Percentiles rank a stretch among this genome's conserved stretches.
These are phyloP conservation scores for Dolomedes plantarius DNA, from an alignment of 2,888 invertebrate genomes.

Conservation along the genomic window DNA sequence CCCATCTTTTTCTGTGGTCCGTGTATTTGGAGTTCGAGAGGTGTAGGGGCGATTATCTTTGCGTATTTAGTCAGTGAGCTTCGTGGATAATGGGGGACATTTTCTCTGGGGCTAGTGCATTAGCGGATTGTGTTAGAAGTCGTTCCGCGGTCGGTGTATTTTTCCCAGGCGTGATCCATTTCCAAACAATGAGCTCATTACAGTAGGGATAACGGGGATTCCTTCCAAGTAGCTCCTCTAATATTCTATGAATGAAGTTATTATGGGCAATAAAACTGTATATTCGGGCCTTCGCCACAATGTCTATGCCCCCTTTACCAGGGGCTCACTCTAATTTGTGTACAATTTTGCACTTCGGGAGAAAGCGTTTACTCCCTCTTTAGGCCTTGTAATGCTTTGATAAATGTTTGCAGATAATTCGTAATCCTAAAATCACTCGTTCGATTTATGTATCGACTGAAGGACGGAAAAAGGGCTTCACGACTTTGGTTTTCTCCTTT, in stretches of 20 bases:
- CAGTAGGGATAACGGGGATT: not conserved
- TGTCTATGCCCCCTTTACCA: too few relatives aligned
- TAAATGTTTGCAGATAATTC: too few relatives aligned
- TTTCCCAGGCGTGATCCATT: not conserved
- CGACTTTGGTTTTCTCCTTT: too few relatives aligned
- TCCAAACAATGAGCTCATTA: not conserved
- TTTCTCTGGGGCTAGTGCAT: not conserved
- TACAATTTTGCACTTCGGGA: too few relatives aligned
- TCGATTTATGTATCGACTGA: too few relatives aligned
- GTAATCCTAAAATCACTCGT: too few relatives aligned
- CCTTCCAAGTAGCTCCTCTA: not conserved
- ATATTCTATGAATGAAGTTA: not conserved
- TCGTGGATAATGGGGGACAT: slow-evolving; percentile 2
- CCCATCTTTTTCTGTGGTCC: slow-evolving; percentile 16
- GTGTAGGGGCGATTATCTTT: not conserved
- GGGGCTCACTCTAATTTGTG: too few relatives aligned
- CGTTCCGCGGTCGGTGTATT: not conserved
- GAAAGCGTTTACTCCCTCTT: too few relatives aligned
- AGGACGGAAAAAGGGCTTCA: too few relatives aligned
- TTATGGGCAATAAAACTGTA: not conserved
- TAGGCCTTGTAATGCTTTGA: too few relatives aligned
- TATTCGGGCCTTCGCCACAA: too few relatives aligned
- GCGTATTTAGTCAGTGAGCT: not conserved
- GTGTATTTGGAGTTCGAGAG: not conserved
- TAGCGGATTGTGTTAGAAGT: not conserved